Conservation (phyloP, 2,888 invertebrate species). For the Drosophila sordidula region DNA sequence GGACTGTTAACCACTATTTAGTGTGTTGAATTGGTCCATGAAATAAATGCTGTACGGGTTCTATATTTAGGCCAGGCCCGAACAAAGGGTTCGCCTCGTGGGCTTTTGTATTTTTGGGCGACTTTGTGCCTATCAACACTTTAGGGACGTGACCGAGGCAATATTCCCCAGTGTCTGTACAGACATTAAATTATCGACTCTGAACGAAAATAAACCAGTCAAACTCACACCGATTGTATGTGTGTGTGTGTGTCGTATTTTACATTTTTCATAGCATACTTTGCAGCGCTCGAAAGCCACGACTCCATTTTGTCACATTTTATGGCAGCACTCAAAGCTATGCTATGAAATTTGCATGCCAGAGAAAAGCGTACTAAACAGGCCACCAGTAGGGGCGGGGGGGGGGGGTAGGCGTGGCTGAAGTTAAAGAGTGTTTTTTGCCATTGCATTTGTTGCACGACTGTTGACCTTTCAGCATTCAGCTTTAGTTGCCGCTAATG, state of each 20-base stretch:
- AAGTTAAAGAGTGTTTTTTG: background rate
- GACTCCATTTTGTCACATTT: conserved; percentile 63
- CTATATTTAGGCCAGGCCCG: conserved; percentile 30
- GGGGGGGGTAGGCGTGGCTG: background rate
- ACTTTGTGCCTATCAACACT: conserved; percentile 25
- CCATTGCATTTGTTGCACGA: conserved; percentile 30
- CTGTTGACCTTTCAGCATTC: conserved; percentile 38
- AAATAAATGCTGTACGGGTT: conserved; percentile 35
- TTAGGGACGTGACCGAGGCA: conserved; percentile 3
- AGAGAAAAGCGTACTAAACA: conserved; percentile 21
- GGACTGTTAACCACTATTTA: conserved; percentile 56
- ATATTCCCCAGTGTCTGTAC: conserved; percentile 36
- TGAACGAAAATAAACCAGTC: conserved; percentile 65
- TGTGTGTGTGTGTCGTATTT: conserved; percentile 18
- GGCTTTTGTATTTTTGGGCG: conserved; percentile 6
- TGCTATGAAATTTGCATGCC: conserved; percentile 58
- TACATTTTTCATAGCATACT: conserved; percentile 57
- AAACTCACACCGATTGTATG: conserved; percentile 16
- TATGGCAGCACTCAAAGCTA: conserved; percentile 61
- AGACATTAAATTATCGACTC: conserved; percentile 67
- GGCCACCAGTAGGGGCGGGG: background rate
- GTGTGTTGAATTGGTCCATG: conserved; percentile 48
- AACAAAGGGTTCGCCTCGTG: conserved; percentile 27
- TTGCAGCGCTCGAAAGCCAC: conserved; percentile 48
- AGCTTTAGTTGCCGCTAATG: conserved; percentile 48